Conservation (phyloP, 2,113 vertebrate species). For the Lasiurus borealis region DNA sequence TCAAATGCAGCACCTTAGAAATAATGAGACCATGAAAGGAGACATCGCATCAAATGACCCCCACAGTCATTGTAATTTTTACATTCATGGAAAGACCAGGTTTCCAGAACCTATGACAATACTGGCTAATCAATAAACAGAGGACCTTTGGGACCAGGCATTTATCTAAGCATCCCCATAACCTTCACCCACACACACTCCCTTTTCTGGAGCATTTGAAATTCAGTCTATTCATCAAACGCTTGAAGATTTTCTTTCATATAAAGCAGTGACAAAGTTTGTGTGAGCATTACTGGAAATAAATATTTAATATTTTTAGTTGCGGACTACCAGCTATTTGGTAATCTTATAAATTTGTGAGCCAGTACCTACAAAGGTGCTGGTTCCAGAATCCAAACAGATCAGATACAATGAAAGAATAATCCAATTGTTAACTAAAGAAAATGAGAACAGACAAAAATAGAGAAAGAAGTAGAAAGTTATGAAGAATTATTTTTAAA, state of each 20-base stretch:
- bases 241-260: neutral
- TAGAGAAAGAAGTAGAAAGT: neutral
- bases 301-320: neutral
- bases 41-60: neutral
- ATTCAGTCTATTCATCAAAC: neutral
- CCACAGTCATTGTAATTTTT: conserved; percentile 8
- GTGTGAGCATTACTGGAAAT: neutral
- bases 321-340: neutral
- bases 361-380: neutral
- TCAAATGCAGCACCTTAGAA: conserved; percentile 44
- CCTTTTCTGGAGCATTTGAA: conserved; percentile 8
- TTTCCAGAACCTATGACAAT: neutral
- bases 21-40: conserved; percentile 43
- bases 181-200: too few species aligned
- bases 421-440: conserved; percentile 5
- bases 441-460: neutral
- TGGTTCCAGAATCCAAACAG: neutral
- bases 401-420: neutral
- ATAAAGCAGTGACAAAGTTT: neutral
- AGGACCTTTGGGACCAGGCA: neutral
- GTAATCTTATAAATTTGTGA: conserved; percentile 16
- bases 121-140: neutral
- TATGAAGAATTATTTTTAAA: conserved; percentile 44
- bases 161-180: neutral
- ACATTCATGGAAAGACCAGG: neutral